Evolutionary conservation across 2,888 invertebrate genomes (phyloP).

Genomic region (Eristalis arbustorum): DNA sequence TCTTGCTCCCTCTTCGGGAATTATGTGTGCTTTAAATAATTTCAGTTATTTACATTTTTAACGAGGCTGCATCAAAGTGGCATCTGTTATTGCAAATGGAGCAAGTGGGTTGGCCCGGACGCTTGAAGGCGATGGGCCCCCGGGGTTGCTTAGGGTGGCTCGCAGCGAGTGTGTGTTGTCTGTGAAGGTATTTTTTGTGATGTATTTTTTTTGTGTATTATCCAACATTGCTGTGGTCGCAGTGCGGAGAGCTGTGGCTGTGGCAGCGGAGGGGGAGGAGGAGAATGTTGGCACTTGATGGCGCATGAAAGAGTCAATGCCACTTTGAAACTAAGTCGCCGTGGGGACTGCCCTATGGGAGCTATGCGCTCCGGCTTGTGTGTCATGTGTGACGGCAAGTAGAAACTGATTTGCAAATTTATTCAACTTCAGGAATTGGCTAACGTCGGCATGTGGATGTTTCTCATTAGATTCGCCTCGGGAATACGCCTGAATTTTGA

Average conservation of each 20-base stretch:
- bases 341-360: not conserved
- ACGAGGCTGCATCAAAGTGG: constrained; percentile 13
- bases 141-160: not conserved
- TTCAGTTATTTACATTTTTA: constrained; percentile 42
- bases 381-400: not conserved
- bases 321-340: constrained; percentile 7
- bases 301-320: not conserved
- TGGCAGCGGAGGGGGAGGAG: not conserved
- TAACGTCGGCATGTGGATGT: not conserved
- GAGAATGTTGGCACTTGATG: not conserved
- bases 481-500: not conserved
- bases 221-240: not conserved
- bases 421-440: not conserved
- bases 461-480: not conserved
- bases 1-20: constrained; percentile 7
- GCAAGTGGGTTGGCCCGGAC: not conserved
- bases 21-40: constrained; percentile 39
- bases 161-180: not conserved
- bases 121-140: not conserved
- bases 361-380: not conserved
- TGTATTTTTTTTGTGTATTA: not conserved
- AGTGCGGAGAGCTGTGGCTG: not conserved
- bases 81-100: constrained; percentile 21
- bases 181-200: not conserved
- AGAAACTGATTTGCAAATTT: not conserved